Evolutionary conservation across 1,140 invertebrate species (phyloP), one percentile per base, ranked within the genome.

Genomic region (Drosophila pseudoobscura): DNA sequence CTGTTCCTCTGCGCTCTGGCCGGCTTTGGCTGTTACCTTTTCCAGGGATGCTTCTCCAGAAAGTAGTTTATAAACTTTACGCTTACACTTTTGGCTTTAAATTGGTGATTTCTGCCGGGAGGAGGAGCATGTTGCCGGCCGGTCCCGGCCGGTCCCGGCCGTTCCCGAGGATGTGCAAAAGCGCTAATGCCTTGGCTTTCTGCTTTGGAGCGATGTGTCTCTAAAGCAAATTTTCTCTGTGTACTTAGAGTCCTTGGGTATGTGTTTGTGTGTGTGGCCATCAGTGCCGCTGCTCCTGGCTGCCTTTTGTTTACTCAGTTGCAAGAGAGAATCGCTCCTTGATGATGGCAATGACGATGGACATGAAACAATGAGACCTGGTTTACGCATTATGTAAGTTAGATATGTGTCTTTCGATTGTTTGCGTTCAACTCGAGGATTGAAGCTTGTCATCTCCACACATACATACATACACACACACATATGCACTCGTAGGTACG

Each of bases 381-480:
- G 51, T 54, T 45, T 39, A 84, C 62, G 63, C 77, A 87, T 74
- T 77, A 80, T 80, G 78, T 52, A 78, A 74, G 68, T 75, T 87
- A 87, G 80, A 87, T 87, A 75, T 87, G 78, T 87, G 69, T 87
- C 77, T 87, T 75, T 76, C 61, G 51, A 75, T 47, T 80, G 80
- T 85, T 85, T 85, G 82, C 75, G 69, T 85, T 80, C 69, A 80
- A 87, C 80, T 82, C 84, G 70, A 66, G 62, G 45, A 85, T 65
- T 65, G 50, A 52, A 65, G 79, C 74, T 59, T 68, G 63, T 64
- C 63, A 17, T 43, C 44, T 24, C 54, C 51, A 68, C 35, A 69
- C 65, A 69, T 35, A 43, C 49, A 31, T 8, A 31, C 8, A 8
- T 3, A 9, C 8, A 29, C 26, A 29, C 26, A 7, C 1, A 7